These are phyloP conservation scores for Andrena camellia DNA, from an alignment of 2,888 invertebrate species.

Conservation along the genomic window DNA sequence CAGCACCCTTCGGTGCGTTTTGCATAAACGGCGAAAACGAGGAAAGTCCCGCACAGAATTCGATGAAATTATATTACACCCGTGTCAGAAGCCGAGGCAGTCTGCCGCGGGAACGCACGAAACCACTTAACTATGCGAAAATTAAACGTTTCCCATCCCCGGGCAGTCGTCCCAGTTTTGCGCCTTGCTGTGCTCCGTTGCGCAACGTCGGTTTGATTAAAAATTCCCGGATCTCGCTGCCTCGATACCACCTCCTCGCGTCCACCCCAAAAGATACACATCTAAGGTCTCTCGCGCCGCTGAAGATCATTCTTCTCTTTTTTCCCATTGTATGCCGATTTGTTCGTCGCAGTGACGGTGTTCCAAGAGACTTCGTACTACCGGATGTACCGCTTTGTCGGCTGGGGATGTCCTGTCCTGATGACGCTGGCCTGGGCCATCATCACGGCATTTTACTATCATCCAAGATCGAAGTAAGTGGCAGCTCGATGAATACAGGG, in stretches of 20 bases:
- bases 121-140: slow-evolving; percentile 26
- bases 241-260: background rate
- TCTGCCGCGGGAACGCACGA: slow-evolving; percentile 4
- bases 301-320: background rate
- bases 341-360: slow-evolving; percentile 86
- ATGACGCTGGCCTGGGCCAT: slow-evolving; percentile 90
- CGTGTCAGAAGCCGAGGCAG: background rate
- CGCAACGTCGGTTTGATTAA: slow-evolving; percentile 21
- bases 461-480: slow-evolving; percentile 84
- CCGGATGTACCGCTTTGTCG: slow-evolving; percentile 88
- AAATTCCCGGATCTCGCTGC: slow-evolving; percentile 7
- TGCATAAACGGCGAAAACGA: too few species aligned
- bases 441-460: slow-evolving; percentile 87
- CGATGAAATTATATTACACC: background rate
- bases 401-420: slow-evolving; percentile 91
- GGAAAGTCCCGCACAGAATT: background rate
- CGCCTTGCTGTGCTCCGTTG: background rate
- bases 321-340: background rate
- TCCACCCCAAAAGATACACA: background rate
- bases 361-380: slow-evolving; percentile 89
- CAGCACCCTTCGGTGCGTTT: background rate
- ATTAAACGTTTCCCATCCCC: slow-evolving; percentile 16
- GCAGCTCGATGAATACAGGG: background rate
- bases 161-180: slow-evolving; percentile 25
- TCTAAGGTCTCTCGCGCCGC: background rate